Conservation (phyloP, 2,888 invertebrate species). For the Drosophila lacicola region DNA sequence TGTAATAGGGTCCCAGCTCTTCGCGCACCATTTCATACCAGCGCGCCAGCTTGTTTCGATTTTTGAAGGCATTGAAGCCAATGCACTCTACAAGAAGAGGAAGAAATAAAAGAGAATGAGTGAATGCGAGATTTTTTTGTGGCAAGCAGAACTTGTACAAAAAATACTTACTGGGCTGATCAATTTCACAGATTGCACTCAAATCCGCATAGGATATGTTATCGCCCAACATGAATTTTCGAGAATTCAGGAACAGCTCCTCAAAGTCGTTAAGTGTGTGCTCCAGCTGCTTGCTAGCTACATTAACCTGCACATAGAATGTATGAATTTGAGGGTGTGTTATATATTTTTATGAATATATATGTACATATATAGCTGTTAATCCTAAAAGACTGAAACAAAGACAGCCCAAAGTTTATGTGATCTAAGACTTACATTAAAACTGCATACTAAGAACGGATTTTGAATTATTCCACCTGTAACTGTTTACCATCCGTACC, state of each 20-base stretch:
- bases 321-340: background rate
- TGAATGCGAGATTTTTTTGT: background rate
- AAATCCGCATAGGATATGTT: constrained; percentile 90
- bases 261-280: constrained; percentile 87
- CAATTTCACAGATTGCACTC: constrained; percentile 90
- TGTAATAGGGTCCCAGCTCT: constrained; percentile 88
- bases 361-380: background rate
- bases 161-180: constrained; percentile 89
- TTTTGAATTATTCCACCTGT: too few species aligned
- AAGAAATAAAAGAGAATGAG: constrained; percentile 3
- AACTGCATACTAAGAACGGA: too few species aligned
- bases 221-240: constrained; percentile 87
- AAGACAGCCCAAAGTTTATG: too few species aligned
- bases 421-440: too few species aligned
- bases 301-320: constrained; percentile 65
- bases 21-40: constrained; percentile 89
- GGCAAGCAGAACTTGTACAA: background rate
- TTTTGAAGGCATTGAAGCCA: constrained; percentile 88
- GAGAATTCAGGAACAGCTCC: constrained; percentile 85
- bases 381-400: background rate
- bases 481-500: too few species aligned
- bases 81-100: constrained; percentile 86
- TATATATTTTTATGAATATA: background rate
- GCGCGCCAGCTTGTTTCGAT: constrained; percentile 87
- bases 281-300: constrained; percentile 85